These are phyloP conservation scores for human (Homo sapiens) DNA, from an alignment of 2,113 vertebrate genomes.

Conservation along the genomic window DNA sequence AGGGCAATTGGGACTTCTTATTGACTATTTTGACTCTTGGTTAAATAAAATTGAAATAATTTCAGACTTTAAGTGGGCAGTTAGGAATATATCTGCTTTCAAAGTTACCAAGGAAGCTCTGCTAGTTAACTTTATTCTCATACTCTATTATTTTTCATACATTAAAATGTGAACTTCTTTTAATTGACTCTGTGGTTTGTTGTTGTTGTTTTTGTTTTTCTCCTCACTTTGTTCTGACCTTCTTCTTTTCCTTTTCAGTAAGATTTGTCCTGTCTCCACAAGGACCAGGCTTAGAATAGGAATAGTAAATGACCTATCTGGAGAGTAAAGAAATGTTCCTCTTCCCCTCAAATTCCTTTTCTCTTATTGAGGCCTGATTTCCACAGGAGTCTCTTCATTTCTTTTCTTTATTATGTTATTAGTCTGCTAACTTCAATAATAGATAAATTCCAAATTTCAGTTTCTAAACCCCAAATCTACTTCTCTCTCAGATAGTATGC, in stretches of 20 bases:
- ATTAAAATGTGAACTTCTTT: slow-evolving; percentile 31
- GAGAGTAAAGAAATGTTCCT: not conserved
- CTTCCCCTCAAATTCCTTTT: not conserved
- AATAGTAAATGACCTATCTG: not conserved
- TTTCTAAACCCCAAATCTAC: not conserved
- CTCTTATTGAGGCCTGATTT: not conserved
- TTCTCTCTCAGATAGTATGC: not conserved
- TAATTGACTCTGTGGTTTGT: not conserved
- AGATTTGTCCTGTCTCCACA: not conserved
- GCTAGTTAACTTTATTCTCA: slow-evolving; percentile 3
- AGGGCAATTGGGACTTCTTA: not conserved
- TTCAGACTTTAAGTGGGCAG: not conserved
- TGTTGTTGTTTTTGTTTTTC: not conserved
- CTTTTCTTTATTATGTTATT: not conserved
- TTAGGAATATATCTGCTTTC: not conserved
- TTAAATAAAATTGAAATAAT: slow-evolving; percentile 49
- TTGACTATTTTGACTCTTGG: slow-evolving; percentile 12
- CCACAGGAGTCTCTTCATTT: not conserved
- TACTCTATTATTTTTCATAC: not conserved
- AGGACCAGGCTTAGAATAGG: not conserved
- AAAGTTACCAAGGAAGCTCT: not conserved
- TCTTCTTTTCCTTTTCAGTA: not conserved
- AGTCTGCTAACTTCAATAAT: not conserved
- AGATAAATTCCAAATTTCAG: not conserved
- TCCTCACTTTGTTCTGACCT: not conserved